Evolutionary conservation across 2,113 vertebrate species (phyloP), one percentile per base, ranked within the genome.

Genomic region (Triplophysa tibetana): DNA sequence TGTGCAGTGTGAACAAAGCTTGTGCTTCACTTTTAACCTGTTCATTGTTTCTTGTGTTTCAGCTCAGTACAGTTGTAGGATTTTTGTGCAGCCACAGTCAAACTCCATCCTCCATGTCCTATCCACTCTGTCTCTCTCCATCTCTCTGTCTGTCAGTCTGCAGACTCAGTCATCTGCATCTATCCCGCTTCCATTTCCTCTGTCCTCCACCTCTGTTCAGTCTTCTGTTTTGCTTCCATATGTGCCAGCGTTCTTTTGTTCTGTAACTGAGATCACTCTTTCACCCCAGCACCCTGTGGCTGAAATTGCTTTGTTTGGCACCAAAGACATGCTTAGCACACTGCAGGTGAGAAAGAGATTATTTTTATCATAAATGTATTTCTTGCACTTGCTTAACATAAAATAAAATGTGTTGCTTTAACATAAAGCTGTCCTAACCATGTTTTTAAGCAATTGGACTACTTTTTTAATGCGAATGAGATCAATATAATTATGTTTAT

Each of bases 1-100:
- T 52, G 50, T 52, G 13, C 16, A 14, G 14, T 52, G 13, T 52
- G 8, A 69, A 50, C 21, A 21, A 48, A 68, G 3, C 23, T 70
- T 52, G 52, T 70, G 24, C 16, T 19, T 70, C 7, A 19, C 41
- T 67, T 23, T 12, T 14, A 67, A 67, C 23, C 45, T 33, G 48
- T 70, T 23, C 6, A n/a, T 48, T 12, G 2, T 81, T 45, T 60
- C 8, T 76, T 58, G 24, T 79, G 69, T 73, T 61, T 64, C 78
- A 82, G 82, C 70, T 81, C 69, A 74, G 48, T 82, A 72, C 66
- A 78, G 70, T 73, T 86, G 84, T 68, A 45, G 8, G 58, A 62
- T 45, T n/a, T 79, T 61, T 33, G 75, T 62, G 19, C 78, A 7
- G 13, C 72, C 70, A 19, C 77, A 82, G 62, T 73, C 75, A 14